These are phyloP conservation scores for Semotilus atromaculatus DNA, from an alignment of 2,797 vertebrate species.

Conservation along the genomic window DNA sequence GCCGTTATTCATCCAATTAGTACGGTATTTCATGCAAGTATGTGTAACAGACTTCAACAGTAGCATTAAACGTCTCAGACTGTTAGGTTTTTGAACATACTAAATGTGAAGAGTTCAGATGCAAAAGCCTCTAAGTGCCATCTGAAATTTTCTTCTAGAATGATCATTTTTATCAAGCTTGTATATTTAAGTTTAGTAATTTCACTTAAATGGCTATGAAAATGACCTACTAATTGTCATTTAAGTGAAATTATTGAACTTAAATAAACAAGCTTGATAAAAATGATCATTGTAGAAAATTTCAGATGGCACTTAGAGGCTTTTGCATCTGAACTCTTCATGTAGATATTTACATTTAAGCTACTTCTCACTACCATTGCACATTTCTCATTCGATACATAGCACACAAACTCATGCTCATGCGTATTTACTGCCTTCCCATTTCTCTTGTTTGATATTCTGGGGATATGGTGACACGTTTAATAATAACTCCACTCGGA, in stretches of 20 bases:
- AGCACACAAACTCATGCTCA: neutral
- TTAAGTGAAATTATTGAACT: too few species aligned
- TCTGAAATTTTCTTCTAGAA: too few species aligned
- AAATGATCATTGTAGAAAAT: too few species aligned
- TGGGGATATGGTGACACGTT: neutral
- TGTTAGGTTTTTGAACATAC: neutral
- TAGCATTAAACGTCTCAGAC: neutral
- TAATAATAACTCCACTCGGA: neutral
- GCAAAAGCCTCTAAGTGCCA: too few species aligned
- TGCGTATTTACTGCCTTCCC: neutral
- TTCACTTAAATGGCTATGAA: too few species aligned
- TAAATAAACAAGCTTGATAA: too few species aligned
- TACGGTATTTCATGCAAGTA: neutral
- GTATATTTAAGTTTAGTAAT: too few species aligned
- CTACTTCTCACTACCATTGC: neutral
- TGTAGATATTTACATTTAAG: conserved; percentile 12
- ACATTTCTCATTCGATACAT: neutral
- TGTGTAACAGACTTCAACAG: neutral
- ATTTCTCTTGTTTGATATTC: neutral
- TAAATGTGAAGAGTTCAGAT: too few species aligned
- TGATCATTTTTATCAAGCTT: too few species aligned
- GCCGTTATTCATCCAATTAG: neutral
- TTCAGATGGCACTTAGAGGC: too few species aligned
- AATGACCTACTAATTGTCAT: too few species aligned
- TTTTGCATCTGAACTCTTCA: too few species aligned